Conservation (phyloP, 2,888 invertebrate genomes). For the Diplolepis rosae region DNA sequence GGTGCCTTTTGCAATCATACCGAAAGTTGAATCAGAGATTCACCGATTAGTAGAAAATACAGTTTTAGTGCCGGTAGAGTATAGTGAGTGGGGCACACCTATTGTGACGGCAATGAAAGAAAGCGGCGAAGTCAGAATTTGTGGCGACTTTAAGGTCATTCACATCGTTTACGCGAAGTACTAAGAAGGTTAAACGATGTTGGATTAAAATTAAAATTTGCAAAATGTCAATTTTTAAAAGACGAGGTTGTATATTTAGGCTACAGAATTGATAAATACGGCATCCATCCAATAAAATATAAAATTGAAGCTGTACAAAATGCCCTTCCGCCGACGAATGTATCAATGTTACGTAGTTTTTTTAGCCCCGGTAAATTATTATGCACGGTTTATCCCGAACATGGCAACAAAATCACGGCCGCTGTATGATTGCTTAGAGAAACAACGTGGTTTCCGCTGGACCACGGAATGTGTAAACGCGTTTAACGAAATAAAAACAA, state of each 20-base stretch:
- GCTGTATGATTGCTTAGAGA: conserved; percentile 24
- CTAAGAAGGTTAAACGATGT: no score
- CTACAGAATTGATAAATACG: no score
- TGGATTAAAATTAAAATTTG: no score
- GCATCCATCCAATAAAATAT: no score
- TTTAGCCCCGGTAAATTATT: conserved; percentile 25
- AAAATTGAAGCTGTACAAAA: conserved; percentile 27
- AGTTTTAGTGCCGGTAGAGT: not conserved
- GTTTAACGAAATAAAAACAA: no score
- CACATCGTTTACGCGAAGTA: no score
- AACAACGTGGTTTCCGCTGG: conserved; percentile 3
- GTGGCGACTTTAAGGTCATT: not conserved
- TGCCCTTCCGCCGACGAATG: conserved; percentile 2
- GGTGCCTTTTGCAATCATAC: not conserved
- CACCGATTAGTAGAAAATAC: not conserved
- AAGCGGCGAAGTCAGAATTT: not conserved
- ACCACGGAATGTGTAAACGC: no score
- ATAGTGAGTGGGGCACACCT: not conserved
- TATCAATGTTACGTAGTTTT: conserved; percentile 30
- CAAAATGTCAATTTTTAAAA: no score
- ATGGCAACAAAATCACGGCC: conserved; percentile 7
- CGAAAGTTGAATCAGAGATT: not conserved
- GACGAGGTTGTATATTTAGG: no score
- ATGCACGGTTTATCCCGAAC: conserved; percentile 29
- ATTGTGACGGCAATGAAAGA: not conserved